Evolutionary conservation across 2,888 invertebrate species (phyloP).

Genomic region (Neoaliturus tenellus): DNA sequence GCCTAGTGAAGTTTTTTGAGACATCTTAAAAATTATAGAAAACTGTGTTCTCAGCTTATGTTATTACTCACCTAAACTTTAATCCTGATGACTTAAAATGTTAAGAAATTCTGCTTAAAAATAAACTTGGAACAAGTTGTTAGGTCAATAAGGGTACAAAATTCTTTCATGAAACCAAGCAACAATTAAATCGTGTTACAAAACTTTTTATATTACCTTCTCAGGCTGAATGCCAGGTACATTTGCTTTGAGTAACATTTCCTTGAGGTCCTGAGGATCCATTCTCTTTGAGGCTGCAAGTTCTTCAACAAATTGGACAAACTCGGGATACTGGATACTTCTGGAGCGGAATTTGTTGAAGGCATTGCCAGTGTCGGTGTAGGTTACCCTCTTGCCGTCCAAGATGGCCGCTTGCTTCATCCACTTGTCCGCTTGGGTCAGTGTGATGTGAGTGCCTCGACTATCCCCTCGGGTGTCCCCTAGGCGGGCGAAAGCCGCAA

Average conservation of each 20-base stretch:
- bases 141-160: no score
- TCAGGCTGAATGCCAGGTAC: conserved; percentile 77
- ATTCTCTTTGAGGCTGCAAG: conserved; percentile 89
- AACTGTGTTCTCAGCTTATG: no score
- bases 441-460: conserved; percentile 2
- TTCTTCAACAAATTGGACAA: conserved; percentile 85
- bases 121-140: no score
- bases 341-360: conserved; percentile 21
- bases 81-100: no score
- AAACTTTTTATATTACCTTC: background rate
- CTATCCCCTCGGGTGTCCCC: background rate
- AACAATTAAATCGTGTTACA: no score
- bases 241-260: conserved; percentile 87
- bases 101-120: no score
- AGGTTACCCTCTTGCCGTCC: background rate
- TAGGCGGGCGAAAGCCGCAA: background rate
- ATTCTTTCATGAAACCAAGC: no score
- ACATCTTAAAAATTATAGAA: no score
- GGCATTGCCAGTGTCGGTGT: background rate
- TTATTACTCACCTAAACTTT: no score
- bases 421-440: conserved; percentile 24
- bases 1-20: no score
- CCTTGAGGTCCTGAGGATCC: conserved; percentile 86
- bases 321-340: conserved; percentile 2
- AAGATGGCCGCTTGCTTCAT: conserved; percentile 15